phyloP scores from a whole-genome alignment of 2,888 invertebrate genomes.

The Capitulum mitella region DNA sequence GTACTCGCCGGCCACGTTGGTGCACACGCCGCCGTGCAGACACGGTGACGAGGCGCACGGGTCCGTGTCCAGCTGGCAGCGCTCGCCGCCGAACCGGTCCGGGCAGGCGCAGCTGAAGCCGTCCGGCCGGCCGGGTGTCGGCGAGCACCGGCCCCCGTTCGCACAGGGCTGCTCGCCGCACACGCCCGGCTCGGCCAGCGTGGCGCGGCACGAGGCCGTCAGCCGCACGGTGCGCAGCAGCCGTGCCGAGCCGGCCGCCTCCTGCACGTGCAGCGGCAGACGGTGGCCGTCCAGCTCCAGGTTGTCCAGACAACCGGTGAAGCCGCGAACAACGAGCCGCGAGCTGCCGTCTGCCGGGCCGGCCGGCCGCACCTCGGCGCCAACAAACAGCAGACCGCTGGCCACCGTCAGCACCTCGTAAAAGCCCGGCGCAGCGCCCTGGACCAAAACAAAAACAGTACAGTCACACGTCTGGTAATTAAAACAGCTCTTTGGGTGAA shows the following conservation, averaged over 20 bases:
- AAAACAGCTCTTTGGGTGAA: too few species aligned
- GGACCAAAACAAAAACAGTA: too few species aligned
- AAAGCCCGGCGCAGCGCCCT: slow-evolving; percentile 67
- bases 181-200: slow-evolving; percentile 53
- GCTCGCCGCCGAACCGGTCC: slow-evolving; percentile 64
- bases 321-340: slow-evolving; percentile 72
- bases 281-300: slow-evolving; percentile 65
- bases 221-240: slow-evolving; percentile 42
- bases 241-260: slow-evolving; percentile 49
- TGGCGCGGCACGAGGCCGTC: slow-evolving; percentile 44
- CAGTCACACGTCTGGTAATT: too few species aligned
- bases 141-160: slow-evolving; percentile 62
- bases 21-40: slow-evolving; percentile 60
- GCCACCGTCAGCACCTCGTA: slow-evolving; percentile 77
- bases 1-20: slow-evolving; percentile 53
- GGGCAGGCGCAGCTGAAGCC: slow-evolving; percentile 69
- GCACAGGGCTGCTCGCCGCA: slow-evolving; percentile 71
- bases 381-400: slow-evolving; percentile 72
- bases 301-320: slow-evolving; percentile 85
- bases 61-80: slow-evolving; percentile 78
- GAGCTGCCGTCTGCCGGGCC: slow-evolving; percentile 39
- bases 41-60: slow-evolving; percentile 85
- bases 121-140: slow-evolving; percentile 44
- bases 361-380: slow-evolving; percentile 59
- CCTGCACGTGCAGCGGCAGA: slow-evolving; percentile 65